Percentiles rank a stretch among this genome's conserved stretches.
These are phyloP conservation scores for Leptura quadrifasciata DNA, from an alignment of 2,888 invertebrate genomes.

Conservation along the genomic window DNA sequence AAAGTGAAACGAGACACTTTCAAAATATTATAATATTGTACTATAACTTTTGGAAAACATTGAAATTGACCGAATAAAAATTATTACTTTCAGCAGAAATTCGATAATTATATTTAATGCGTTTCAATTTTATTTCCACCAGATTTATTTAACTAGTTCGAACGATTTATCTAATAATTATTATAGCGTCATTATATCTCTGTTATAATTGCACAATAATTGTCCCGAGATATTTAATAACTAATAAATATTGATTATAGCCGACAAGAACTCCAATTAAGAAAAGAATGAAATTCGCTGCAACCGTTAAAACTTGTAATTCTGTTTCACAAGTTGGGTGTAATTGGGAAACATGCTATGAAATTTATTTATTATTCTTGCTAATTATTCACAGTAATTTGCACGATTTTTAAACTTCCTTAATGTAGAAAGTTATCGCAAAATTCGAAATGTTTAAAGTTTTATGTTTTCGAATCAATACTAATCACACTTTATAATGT, in stretches of 20 bases:
- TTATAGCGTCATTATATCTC: too few species aligned
- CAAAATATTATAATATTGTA: too few species aligned
- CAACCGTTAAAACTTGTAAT: constrained; percentile 33
- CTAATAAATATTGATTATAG: constrained; percentile 21
- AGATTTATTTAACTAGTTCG: too few species aligned
- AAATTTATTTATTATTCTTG: constrained; percentile 41
- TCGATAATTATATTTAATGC: too few species aligned
- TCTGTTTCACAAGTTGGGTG: constrained; percentile 29
- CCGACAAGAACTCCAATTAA: constrained; percentile 35
- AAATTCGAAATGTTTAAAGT: constrained; percentile 6
- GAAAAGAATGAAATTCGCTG: constrained; percentile 32
- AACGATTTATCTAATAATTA: too few species aligned
- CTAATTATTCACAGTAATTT: constrained; percentile 39
- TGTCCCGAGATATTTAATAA: not conserved
- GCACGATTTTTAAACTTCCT: constrained; percentile 34
- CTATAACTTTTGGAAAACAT: too few species aligned
- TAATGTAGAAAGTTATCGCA: constrained; percentile 3
- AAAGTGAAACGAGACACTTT: too few species aligned
- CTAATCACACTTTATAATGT: constrained; percentile 11
- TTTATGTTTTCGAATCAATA: not conserved
- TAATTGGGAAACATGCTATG: constrained; percentile 41
- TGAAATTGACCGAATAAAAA: too few species aligned
- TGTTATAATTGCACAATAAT: not conserved
- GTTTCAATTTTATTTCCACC: too few species aligned
- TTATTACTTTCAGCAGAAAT: too few species aligned